Evolutionary conservation across 2,888 invertebrate genomes (phyloP).

Genomic region (Cinara cedri): DNA sequence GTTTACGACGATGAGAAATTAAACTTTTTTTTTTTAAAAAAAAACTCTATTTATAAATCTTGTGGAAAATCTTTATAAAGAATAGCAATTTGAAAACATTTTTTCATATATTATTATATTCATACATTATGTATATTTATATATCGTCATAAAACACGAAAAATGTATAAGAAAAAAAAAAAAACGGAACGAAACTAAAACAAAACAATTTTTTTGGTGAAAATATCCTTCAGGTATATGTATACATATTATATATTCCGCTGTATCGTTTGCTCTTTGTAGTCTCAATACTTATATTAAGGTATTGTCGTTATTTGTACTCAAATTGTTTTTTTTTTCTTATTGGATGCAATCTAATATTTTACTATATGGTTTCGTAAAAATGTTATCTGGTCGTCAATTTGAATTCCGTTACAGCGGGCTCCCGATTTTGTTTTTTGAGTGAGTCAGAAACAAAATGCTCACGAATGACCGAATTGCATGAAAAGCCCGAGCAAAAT

Average conservation of each 20-base stretch:
- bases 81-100: neutral
- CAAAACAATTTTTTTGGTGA: conserved; percentile 27
- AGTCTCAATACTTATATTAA: neutral
- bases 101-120: too few relatives aligned
- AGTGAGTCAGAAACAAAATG: too few relatives aligned
- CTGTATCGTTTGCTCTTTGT: neutral
- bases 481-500: too few relatives aligned
- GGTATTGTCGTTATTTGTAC: conserved; percentile 19
- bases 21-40: neutral
- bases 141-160: neutral
- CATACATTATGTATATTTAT: too few relatives aligned
- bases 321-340: neutral
- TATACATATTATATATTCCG: too few relatives aligned
- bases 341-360: conserved; percentile 6
- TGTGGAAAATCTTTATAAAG: neutral
- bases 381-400: conserved; percentile 9
- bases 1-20: too few relatives aligned
- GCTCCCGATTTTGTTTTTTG: too few relatives aligned
- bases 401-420: too few relatives aligned
- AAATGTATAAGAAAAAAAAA: neutral
- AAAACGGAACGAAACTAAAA: neutral
- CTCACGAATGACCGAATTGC: too few relatives aligned
- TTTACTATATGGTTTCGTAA: neutral
- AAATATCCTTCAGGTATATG: neutral
- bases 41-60: neutral